Percentiles rank a stretch among this genome's conserved stretches.
phyloP scores from a whole-genome alignment of 1,140 invertebrate genomes.

The Apolygus lucorum region DNA sequence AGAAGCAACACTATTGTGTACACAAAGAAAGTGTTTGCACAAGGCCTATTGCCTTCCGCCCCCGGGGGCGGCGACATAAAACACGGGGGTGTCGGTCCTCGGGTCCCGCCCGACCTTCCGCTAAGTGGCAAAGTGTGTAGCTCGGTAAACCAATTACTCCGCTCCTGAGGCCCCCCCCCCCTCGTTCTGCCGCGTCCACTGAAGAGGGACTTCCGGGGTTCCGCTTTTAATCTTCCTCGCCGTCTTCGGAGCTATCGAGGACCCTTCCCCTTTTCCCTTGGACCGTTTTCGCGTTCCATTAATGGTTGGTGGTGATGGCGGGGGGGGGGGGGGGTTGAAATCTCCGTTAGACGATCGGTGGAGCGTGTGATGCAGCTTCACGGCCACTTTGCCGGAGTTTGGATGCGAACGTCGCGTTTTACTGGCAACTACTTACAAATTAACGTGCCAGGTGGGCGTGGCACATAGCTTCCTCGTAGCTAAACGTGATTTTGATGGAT shows the following conservation, averaged over 20 bases:
- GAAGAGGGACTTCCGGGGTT: too few species aligned
- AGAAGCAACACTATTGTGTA: conserved; percentile 20
- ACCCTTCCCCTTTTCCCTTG: neutral
- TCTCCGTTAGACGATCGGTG: neutral
- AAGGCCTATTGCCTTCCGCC: neutral
- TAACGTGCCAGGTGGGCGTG: too few species aligned
- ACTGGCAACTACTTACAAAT: neutral
- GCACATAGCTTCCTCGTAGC: neutral
- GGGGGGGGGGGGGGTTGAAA: too few species aligned
- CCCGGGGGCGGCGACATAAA: neutral
- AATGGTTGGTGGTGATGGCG: too few species aligned
- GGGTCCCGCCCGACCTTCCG: neutral
- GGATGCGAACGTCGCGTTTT: neutral
- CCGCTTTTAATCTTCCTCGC: neutral
- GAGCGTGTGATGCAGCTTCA: neutral
- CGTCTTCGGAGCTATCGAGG: neutral
- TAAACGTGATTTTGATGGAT: neutral
- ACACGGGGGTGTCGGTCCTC: neutral
- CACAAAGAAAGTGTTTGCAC: conserved; percentile 19
- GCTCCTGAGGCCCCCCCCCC: neutral
- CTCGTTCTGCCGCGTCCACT: too few species aligned
- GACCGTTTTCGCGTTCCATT: neutral
- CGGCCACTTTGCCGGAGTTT: neutral
- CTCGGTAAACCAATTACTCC: conserved; percentile 19
- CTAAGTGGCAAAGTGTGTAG: conserved; percentile 20